These are phyloP conservation scores for Drosophila truncata DNA, from an alignment of 1,140 invertebrate species.

Conservation along the genomic window DNA sequence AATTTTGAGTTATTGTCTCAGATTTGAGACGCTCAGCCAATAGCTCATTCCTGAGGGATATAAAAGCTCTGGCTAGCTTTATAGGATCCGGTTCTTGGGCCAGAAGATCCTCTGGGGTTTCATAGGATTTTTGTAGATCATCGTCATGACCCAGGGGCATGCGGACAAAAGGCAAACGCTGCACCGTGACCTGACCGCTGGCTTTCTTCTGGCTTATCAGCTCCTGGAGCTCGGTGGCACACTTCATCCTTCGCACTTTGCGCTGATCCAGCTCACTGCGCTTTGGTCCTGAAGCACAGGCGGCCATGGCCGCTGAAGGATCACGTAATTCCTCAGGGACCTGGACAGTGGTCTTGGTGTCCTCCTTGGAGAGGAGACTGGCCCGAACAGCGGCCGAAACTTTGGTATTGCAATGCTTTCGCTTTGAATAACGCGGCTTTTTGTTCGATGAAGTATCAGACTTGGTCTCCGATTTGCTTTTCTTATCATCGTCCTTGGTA, in stretches of 20 bases:
- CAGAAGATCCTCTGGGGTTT: constrained; percentile 18
- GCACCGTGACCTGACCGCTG: not conserved
- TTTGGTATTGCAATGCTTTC: not conserved
- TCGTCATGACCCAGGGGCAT: rapidly evolving
- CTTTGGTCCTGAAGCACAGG: not conserved
- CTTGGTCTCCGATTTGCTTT: not conserved
- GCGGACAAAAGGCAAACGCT: constrained; percentile 4
- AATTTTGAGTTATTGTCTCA: too few relatives aligned
- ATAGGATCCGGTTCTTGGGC: constrained; percentile 3
- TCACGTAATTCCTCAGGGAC: not conserved
- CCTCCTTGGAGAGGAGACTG: not conserved
- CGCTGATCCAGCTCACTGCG: constrained; percentile 52
- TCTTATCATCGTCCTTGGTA: not conserved
- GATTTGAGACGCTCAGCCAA: too few relatives aligned
- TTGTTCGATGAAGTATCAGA: too few relatives aligned
- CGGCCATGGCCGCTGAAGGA: not conserved
- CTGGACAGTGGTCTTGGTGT: not conserved
- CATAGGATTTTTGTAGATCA: not conserved
- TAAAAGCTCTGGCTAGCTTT: too few relatives aligned
- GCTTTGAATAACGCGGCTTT: not conserved
- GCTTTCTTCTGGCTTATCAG: constrained; percentile 7
- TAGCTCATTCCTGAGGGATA: too few relatives aligned
- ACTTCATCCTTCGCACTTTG: constrained; percentile 8
- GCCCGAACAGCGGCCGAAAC: constrained; percentile 26
- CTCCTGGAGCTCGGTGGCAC: constrained; percentile 1